Conservation (phyloP, 2,797 vertebrate genomes). For the Pseudochirops corinnae region DNA sequence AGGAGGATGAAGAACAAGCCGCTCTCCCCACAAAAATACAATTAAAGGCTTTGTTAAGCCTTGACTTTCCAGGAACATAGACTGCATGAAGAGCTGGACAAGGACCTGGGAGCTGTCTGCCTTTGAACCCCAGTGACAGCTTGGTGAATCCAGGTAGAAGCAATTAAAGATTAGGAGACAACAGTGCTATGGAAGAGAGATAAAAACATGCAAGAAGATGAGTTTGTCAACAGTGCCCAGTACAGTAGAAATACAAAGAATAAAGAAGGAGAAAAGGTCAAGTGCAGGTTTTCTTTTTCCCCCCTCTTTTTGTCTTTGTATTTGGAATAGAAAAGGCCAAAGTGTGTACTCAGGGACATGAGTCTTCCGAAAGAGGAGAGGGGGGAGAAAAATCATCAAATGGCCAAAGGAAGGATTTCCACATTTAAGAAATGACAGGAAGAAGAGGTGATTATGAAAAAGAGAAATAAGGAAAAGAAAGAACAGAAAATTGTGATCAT, state of each 20-base stretch:
- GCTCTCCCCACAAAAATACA: not conserved
- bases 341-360: not conserved
- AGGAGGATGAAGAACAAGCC: not conserved
- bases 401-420: not conserved
- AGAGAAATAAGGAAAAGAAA: not conserved
- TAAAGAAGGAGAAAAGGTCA: not conserved
- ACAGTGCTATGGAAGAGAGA: not conserved
- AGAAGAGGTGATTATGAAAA: not conserved
- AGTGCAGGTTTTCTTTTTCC: not conserved
- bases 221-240: not conserved
- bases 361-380: not conserved
- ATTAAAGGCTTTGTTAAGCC: no score
- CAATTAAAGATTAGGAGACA: not conserved
- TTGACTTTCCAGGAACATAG: no score
- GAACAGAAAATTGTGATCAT: not conserved
- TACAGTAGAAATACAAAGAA: not conserved
- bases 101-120: no score
- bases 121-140: no score
- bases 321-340: not conserved
- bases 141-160: not conserved
- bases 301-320: not conserved
- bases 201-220: no score
- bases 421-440: not conserved
- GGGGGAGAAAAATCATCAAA: not conserved
- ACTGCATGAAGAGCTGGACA: no score